phyloP scores from a whole-genome alignment of 2,888 invertebrate genomes.

The Polydesmus complanatus region DNA sequence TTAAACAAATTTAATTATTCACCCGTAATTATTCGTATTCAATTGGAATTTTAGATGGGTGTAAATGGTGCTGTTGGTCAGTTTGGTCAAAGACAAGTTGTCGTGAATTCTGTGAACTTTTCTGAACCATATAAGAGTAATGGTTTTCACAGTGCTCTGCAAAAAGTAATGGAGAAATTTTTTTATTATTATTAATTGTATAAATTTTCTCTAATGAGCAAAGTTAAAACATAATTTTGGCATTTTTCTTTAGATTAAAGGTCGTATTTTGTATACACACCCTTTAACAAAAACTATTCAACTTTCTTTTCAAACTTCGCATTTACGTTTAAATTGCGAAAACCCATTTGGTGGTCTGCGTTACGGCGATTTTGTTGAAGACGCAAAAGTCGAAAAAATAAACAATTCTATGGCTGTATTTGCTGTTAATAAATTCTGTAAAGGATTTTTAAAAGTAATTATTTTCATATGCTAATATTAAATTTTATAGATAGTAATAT shows the following conservation, averaged over 20 bases:
- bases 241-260: neutral
- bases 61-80: neutral
- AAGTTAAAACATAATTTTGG: neutral
- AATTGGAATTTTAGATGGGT: neutral
- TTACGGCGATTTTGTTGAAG: slow-evolving; percentile 1
- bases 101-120: neutral
- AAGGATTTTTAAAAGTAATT: neutral
- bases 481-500: too few species aligned
- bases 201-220: neutral
- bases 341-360: neutral
- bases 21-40: neutral
- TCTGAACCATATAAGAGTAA: neutral
- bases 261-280: neutral
- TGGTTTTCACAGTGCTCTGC: neutral
- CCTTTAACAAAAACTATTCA: neutral
- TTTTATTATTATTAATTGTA: neutral
- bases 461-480: neutral
- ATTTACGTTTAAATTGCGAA: neutral
- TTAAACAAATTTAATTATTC: too few species aligned
- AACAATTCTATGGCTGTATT: neutral
- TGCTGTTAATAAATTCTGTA: neutral
- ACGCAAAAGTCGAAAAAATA: neutral
- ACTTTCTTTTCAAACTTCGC: neutral
- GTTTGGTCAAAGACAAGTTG: neutral
- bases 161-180: neutral